Conservation (phyloP, 2,888 invertebrate genomes). For the Chloroclystis v-ata region DNA sequence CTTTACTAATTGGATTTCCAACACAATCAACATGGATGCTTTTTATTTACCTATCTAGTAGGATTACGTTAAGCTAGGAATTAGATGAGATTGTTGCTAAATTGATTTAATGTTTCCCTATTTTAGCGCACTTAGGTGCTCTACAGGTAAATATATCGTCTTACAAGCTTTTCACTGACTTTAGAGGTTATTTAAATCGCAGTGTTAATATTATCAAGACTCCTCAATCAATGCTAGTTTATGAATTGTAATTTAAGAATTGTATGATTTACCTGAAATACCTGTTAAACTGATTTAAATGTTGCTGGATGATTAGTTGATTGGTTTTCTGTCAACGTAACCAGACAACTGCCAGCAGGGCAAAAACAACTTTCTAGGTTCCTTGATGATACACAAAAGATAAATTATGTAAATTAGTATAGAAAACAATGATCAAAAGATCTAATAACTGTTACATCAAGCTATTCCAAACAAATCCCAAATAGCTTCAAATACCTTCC, state of each 20-base stretch:
- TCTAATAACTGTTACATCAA: no score
- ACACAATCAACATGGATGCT: constrained; percentile 3
- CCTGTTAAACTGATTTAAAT: no score
- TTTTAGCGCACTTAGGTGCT: constrained; percentile 75
- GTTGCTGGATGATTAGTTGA: no score
- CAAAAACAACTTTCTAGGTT: no score
- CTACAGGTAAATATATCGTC: constrained; percentile 66
- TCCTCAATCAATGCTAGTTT: background rate
- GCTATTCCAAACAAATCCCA: background rate
- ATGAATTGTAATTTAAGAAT: no score
- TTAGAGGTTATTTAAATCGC: constrained; percentile 14
- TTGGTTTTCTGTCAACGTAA: no score
- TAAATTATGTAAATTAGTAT: no score
- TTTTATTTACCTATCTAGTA: constrained; percentile 3
- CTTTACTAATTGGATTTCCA: constrained; percentile 36
- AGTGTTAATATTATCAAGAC: constrained; percentile 2
- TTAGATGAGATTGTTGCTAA: constrained; percentile 24
- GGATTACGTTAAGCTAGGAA: constrained; percentile 2
- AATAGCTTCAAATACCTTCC: constrained; percentile 25
- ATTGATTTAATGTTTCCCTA: constrained; percentile 59
- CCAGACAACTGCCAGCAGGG: background rate
- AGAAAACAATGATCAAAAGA: background rate
- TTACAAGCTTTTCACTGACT: constrained; percentile 23
- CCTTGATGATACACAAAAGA: no score
- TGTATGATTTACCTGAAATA: no score